Evolutionary conservation across 2,113 vertebrate species (phyloP), one percentile per base, ranked within the genome.

Genomic region (Sus scrofa): DNA sequence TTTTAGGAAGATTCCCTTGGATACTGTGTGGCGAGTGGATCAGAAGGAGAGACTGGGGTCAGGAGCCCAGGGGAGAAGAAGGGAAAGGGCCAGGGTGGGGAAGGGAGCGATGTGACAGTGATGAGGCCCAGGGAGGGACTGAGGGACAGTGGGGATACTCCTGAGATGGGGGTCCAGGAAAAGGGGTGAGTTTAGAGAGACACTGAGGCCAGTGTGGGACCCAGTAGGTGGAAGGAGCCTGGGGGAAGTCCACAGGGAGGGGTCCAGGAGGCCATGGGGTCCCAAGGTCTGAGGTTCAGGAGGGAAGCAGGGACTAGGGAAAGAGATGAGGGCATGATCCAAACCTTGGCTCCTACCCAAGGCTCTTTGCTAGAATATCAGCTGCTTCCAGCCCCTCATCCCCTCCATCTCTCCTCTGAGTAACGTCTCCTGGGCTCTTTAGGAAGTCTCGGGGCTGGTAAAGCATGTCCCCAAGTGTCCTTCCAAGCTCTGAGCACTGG

Each of bases 21-120:
- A 62, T 7, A 58, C 34, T 0, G 73, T 50, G 24, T 71, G 24
- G 56, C 82, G 52, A 19, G 19, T 94, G 24, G 54, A 8, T 96
- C 60, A 92, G 81, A 90, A 91, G 71, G 65, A 26, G n/a, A 95
- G 18, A 83, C 39, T 24, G 91, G 93, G 71, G 19, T 34, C 71
- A 9, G 73, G 73, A 77, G 15, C 60, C 87, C 4, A 32, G 30
- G 56, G 14, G 18, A n/a, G 68, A 81, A 39, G 50, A 71, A 89
- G 54, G 56, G 84, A 74, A 75, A 86, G 16, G 13, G 75, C 52
- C 39, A 11, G 22, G 6, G 18, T 58, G 1, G 50, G 19, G 30
- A 32, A 75, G 22, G 50, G 73, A 60, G 19, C 87, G 34, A 54
- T 18, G 6, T n/a, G 13, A 82, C 77, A 32, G 4, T 75, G 50